Evolutionary conservation across 2,797 vertebrate genomes (phyloP), one percentile per base, ranked within the genome.

Genomic region (Rousettus madagascariensis): DNA sequence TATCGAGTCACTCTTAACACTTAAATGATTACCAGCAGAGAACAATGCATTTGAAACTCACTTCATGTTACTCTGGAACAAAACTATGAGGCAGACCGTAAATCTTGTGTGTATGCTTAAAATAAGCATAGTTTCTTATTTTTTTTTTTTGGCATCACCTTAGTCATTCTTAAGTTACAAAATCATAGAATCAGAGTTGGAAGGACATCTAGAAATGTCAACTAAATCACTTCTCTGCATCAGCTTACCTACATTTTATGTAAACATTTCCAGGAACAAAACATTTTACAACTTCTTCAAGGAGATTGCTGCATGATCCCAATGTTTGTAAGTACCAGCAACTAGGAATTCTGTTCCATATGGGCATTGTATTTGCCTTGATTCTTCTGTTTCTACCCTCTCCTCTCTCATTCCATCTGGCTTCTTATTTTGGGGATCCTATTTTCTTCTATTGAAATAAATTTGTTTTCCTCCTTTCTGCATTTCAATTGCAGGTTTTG

Each of bases 251-350:
- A 82, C 86, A 33, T 92, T 80, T 59, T 87, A 53, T 49, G 30
- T 87, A 93, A 97, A 96, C 90, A 95, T 74, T 96, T 95, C 86
- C 94, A 96, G 95, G 72, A 97, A 95, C 68, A 95, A 95, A 91
- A 87, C 79, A 92, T 74, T 97, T 96, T 83, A 94, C 30, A 74
- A 30, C 46, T 87, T 36, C 53, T 49, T 22, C 46, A 41, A 95
- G 78, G 41, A 95, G 61, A 71, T 6, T 69, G 36, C 66, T 95
- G 95, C 88, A 83, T 87, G 63, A 83, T 51, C 90, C 57, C 68
- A 51, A 3, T 63, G 57, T 78, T 92, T 65, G 28, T 49, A 92
- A 92, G 57, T 33, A 72, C 59, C 46, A 49, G 53, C 24, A 74
- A 38, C 61, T 30, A 82, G 83, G n/a, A 49, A 43, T 88, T 90